A percentile compares a stretch with the other conserved stretches of the same genome.
Evolutionary conservation across 2,888 invertebrate genomes (phyloP).

Genomic region (Oscheius sp.): DNA sequence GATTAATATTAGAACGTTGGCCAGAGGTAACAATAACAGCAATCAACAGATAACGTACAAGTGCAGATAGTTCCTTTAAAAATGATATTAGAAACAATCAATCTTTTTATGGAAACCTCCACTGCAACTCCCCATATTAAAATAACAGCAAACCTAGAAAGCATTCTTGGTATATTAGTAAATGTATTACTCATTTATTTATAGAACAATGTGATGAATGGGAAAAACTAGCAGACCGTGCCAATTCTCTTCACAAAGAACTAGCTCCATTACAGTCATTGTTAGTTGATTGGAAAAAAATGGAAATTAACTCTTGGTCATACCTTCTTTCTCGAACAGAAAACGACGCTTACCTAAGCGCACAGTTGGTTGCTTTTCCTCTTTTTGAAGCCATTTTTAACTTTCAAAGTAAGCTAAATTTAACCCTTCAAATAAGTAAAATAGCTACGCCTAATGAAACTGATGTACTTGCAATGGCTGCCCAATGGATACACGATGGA

Average conservation of each 20-base stretch:
- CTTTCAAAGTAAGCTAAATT: conserved; percentile 24
- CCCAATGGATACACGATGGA: conserved; percentile 79
- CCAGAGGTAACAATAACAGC: conserved; percentile 38
- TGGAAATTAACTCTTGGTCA: conserved; percentile 65
- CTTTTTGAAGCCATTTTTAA: conserved; percentile 58
- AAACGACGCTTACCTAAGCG: conserved; percentile 48
- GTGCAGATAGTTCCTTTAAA: conserved; percentile 51
- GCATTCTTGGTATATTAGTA: conserved; percentile 80
- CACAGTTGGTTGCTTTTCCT: conserved; percentile 62
- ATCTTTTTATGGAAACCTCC: conserved; percentile 46
- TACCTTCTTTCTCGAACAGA: conserved; percentile 50
- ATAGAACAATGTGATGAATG: conserved; percentile 66
- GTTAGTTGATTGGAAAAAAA: conserved; percentile 87
- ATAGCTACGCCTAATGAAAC: conserved; percentile 27
- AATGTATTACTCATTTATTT: not conserved
- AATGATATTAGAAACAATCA: conserved; percentile 47
- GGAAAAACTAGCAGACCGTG: conserved; percentile 66
- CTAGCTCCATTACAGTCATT: conserved; percentile 82
- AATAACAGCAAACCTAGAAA: conserved; percentile 88
- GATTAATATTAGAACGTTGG: conserved; percentile 50
- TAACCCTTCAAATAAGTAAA: not conserved
- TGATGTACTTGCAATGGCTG: conserved; percentile 58
- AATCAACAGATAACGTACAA: not conserved
- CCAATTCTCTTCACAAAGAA: conserved; percentile 80
- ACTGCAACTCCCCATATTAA: conserved; percentile 83